Evolutionary conservation across 2,888 invertebrate species (phyloP).

Genomic region (Sesia apiformis): DNA sequence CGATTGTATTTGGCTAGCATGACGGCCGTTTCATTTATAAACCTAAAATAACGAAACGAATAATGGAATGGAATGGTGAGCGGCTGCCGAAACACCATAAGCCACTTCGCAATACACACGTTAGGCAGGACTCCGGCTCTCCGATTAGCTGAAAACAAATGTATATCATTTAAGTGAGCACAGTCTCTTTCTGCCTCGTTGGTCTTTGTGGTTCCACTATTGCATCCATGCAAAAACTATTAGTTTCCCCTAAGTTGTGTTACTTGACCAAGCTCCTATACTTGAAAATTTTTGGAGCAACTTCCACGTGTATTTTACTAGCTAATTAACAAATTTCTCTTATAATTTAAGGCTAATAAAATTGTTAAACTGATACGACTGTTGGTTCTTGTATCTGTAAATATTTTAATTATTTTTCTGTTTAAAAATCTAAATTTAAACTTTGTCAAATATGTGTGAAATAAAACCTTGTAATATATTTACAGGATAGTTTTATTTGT

Average conservation of each 20-base stretch:
- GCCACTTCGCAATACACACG: too few relatives aligned
- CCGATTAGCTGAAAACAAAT: too few relatives aligned
- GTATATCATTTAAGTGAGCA: too few relatives aligned
- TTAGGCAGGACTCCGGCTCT: too few relatives aligned
- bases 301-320: conserved; percentile 7
- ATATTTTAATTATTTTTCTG: conserved; percentile 56
- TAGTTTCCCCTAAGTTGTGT: neutral
- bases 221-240: too few relatives aligned
- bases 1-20: too few relatives aligned
- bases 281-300: neutral
- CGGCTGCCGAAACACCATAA: too few relatives aligned
- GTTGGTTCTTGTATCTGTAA: conserved; percentile 67
- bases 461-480: conserved; percentile 70
- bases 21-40: too few relatives aligned
- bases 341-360: conserved; percentile 28
- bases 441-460: conserved; percentile 70
- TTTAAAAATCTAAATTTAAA: conserved; percentile 52
- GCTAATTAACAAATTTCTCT: conserved; percentile 7
- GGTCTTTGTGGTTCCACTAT: too few relatives aligned
- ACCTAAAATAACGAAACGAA: too few relatives aligned
- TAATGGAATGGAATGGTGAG: too few relatives aligned
- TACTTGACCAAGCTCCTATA: neutral
- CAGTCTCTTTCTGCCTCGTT: too few relatives aligned
- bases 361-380: conserved; percentile 59
- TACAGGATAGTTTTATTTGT: conserved; percentile 18